These are phyloP conservation scores for Endotricha flammealis DNA, from an alignment of 2,888 invertebrate species.

Conservation along the genomic window DNA sequence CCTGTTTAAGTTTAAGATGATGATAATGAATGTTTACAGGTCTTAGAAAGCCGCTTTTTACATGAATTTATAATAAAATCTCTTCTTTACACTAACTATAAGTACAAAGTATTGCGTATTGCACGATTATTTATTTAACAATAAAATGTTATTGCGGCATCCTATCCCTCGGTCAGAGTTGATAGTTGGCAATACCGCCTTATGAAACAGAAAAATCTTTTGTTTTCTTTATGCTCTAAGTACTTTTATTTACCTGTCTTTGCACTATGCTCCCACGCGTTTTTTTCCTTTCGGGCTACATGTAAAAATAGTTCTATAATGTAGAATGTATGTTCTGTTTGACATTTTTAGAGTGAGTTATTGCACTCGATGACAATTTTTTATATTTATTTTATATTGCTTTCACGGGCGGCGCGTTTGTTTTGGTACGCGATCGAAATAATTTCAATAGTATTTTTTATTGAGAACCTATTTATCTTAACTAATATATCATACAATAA, in stretches of 20 bases:
- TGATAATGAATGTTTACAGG: no score
- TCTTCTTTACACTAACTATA: no score
- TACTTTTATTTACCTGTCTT: conserved; percentile 5
- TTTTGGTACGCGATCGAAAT: no score
- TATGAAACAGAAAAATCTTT: background rate
- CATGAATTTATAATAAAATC: no score
- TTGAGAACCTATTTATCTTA: no score
- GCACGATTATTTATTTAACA: conserved; percentile 8
- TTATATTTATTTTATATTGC: background rate
- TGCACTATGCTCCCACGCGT: conserved; percentile 5
- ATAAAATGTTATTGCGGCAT: conserved; percentile 7
- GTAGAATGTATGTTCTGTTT: background rate
- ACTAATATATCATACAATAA: no score
- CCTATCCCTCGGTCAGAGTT: background rate
- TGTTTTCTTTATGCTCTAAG: background rate
- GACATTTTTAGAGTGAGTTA: conserved; percentile 4
- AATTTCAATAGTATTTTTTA: background rate
- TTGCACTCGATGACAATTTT: background rate
- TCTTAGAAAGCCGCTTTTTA: no score
- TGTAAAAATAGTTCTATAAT: conserved; percentile 4
- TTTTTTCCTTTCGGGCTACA: background rate
- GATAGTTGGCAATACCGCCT: background rate
- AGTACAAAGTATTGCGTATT: conserved; percentile 7
- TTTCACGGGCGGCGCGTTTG: no score
- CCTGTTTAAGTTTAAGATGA: no score